phyloP scores from a whole-genome alignment of 2,888 invertebrate genomes.

The Zhengitettix transpicula region DNA sequence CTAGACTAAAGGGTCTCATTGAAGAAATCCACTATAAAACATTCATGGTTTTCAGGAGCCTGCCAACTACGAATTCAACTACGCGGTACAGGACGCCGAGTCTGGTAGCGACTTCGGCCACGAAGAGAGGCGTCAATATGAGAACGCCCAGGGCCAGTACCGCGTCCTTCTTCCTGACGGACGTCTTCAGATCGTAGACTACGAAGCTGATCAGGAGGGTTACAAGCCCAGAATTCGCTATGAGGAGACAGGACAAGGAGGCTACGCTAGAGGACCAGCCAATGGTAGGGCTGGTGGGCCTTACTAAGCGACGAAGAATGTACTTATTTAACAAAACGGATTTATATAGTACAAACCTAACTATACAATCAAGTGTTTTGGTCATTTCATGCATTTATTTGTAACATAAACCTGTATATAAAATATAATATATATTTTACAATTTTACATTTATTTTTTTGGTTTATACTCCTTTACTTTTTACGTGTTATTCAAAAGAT shows the following conservation, averaged over 20 bases:
- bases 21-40: background rate
- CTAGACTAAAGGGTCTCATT: background rate
- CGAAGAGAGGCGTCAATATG: conserved; percentile 25
- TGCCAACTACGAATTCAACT: conserved; percentile 24
- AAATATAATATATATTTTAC: no score
- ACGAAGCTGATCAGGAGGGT: conserved; percentile 50
- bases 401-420: no score
- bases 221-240: conserved; percentile 50
- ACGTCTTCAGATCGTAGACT: conserved; percentile 41
- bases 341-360: no score
- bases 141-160: conserved; percentile 25
- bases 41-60: conserved; percentile 15
- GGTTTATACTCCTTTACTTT: no score
- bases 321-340: no score
- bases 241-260: conserved; percentile 25
- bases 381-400: no score
- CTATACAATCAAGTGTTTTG: no score
- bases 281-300: no score
- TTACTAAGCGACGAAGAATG: no score
- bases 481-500: no score
- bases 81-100: conserved; percentile 23
- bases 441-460: no score
- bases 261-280: background rate
- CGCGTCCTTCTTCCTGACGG: conserved; percentile 26
- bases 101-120: conserved; percentile 26